These are phyloP conservation scores for Clarias laeviceps DNA, from an alignment of 2,797 vertebrate genomes.

Conservation along the genomic window DNA sequence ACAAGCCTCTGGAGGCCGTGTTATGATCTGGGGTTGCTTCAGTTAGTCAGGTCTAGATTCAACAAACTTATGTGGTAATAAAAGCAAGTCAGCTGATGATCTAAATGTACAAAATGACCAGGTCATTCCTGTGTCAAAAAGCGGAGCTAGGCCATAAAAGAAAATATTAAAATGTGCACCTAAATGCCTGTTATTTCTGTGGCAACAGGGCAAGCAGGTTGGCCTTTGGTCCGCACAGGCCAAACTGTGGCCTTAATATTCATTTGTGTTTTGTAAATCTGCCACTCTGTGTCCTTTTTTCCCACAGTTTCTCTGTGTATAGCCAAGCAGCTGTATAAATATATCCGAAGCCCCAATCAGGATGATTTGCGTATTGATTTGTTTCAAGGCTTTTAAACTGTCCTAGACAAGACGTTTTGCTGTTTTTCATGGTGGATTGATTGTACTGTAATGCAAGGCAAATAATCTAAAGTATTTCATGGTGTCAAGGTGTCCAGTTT, in stretches of 20 bases:
- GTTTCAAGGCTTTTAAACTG: conserved; percentile 30
- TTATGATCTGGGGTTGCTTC: too few relatives aligned
- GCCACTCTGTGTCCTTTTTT: conserved; percentile 25
- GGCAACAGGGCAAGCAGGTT: too few relatives aligned
- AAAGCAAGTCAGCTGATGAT: too few relatives aligned
- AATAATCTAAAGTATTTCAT: conserved; percentile 7
- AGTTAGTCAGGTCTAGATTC: too few relatives aligned
- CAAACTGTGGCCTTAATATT: conserved; percentile 27
- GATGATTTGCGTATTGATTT: conserved; percentile 39
- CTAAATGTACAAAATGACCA: too few relatives aligned
- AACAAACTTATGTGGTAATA: too few relatives aligned
- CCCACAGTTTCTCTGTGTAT: conserved; percentile 26
- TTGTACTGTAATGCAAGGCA: neutral
- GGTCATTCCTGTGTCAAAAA: too few relatives aligned
- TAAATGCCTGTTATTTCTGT: too few relatives aligned
- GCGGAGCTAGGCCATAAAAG: too few relatives aligned
- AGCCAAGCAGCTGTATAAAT: conserved; percentile 43
- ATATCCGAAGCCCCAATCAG: conserved; percentile 30
- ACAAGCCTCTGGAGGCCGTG: too few relatives aligned
- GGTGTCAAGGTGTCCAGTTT: neutral
- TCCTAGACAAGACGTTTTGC: conserved; percentile 9
- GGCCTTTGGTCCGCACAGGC: neutral
- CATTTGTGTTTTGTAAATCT: conserved; percentile 30
- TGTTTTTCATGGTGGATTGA: conserved; percentile 4
- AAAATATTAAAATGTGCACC: too few relatives aligned